Percentiles rank a stretch among this genome's conserved stretches.
Evolutionary conservation across 1,140 invertebrate species (phyloP).

Genomic region (Cydia amplana): DNA sequence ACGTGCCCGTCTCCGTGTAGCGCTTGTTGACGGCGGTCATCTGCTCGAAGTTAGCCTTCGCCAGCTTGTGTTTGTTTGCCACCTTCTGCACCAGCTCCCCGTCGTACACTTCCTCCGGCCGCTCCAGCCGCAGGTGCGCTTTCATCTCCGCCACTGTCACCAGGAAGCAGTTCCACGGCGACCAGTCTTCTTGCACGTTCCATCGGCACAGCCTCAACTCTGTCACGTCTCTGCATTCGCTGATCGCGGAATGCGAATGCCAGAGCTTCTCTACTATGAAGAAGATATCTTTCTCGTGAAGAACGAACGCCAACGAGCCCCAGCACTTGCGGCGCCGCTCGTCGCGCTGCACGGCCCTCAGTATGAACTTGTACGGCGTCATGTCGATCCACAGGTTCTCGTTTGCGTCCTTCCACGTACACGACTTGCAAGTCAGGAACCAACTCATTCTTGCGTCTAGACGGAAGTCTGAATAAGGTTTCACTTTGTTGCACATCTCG

Average conservation of each 20-base stretch:
- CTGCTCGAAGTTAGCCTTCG: constrained; percentile 72
- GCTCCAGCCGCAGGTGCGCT: constrained; percentile 79
- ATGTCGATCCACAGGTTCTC: constrained; percentile 79
- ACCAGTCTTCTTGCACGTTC: constrained; percentile 81
- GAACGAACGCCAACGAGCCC: constrained; percentile 81
- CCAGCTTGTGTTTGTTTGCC: constrained; percentile 68
- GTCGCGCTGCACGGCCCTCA: constrained; percentile 81
- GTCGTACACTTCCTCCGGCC: constrained; percentile 79
- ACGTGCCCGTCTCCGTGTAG: constrained; percentile 66
- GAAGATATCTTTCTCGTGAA: constrained; percentile 83
- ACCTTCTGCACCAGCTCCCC: constrained; percentile 76
- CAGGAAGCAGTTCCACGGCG: constrained; percentile 87
- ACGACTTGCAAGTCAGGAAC: constrained; percentile 78
- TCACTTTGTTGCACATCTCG: constrained; percentile 78
- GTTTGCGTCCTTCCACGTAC: constrained; percentile 78
- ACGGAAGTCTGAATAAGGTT: constrained; percentile 77
- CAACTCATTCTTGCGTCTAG: constrained; percentile 69
- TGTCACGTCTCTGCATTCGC: constrained; percentile 81
- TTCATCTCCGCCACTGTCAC: constrained; percentile 83
- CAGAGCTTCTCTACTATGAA: constrained; percentile 84
- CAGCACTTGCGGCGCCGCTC: constrained; percentile 80
- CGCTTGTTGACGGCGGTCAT: constrained; percentile 64
- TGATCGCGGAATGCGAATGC: constrained; percentile 84
- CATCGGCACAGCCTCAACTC: constrained; percentile 82
- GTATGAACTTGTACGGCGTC: constrained; percentile 82